Percentiles rank a stretch among this genome's conserved stretches.
Evolutionary conservation across 2,888 invertebrate species (phyloP).

Genomic region (Drosophila peninsularis): DNA sequence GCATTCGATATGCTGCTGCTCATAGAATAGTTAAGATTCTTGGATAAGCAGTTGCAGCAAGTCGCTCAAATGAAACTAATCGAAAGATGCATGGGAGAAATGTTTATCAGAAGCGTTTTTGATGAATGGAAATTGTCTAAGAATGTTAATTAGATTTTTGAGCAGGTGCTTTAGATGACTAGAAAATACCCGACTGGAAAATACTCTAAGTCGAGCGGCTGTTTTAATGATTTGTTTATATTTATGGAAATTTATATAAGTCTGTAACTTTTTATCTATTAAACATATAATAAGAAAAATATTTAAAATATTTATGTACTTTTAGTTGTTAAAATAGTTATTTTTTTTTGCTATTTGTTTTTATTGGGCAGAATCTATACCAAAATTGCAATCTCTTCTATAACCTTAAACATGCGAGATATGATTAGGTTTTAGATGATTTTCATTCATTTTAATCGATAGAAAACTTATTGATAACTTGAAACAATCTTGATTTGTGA

Average conservation of each 20-base stretch:
- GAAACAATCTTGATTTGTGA: too few species aligned
- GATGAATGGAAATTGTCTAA: constrained; percentile 6
- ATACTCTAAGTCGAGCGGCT: not conserved
- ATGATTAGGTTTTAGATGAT: too few species aligned
- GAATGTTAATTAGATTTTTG: not conserved
- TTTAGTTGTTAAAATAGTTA: too few species aligned
- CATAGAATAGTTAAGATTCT: constrained; percentile 24
- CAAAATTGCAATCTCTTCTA: too few species aligned
- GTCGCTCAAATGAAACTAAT: constrained; percentile 55
- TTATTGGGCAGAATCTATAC: too few species aligned
- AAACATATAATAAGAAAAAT: too few species aligned
- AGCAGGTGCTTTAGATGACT: not conserved
- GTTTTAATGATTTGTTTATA: not conserved
- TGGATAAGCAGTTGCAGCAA: constrained; percentile 19
- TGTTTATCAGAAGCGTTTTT: not conserved
- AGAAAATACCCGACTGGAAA: not conserved
- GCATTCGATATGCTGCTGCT: constrained; percentile 55
- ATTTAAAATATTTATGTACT: too few species aligned
- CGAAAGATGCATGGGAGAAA: constrained; percentile 57
- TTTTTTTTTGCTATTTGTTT: too few species aligned
- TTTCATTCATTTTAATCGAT: too few species aligned
- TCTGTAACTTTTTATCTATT: too few species aligned
- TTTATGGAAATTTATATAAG: not conserved
- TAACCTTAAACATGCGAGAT: too few species aligned
- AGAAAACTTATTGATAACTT: too few species aligned